Evolutionary conservation across 2,797 vertebrate species (phyloP), one percentile per base, ranked within the genome.

Genomic region (Pelodytes ibericus): DNA sequence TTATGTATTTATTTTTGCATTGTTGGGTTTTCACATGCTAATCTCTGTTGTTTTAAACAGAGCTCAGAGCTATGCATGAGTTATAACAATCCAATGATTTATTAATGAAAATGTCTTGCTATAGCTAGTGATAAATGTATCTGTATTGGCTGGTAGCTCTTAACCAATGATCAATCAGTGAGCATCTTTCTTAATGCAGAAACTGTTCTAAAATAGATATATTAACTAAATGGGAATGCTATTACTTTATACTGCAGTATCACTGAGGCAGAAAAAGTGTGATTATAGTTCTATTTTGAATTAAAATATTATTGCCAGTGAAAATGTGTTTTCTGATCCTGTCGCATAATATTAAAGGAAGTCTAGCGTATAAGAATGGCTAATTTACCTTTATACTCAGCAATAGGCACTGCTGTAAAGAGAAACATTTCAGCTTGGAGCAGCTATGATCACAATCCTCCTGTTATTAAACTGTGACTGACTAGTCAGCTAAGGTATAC

Each of bases 251-350:
- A 58, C 6, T 58, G 27, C 25, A 58, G 11, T 16, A 27, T 8
- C 24, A 26, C 13, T 58, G 56, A 29, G 20, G 56, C 56, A 29
- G 56, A 58, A 58, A 58, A 25, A 58, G 25, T 58, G n/a, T 58
- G 26, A 58, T 58, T 58, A 58, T 26, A 26, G 56, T 16, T 53
- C 24, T 13, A 26, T 58, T 15, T 4, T 29, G 16, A 58, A 58
- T 58, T 26, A 58, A 58, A 58, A 27, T 58, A 25, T 58, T 29
- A 26, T 58, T 26, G 26, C 26, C 56, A 27, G 9, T 58, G 56
- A 29, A 26, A 16, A 58, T 58, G 56, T 20, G 22, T 18, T 27
- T 29, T 58, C 56, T 58, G 24, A 58, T 58, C 25, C 24, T 3
- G 4, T 29, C 25, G 25, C 56, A 58, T 29, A 29, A 16, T 29